These are phyloP conservation scores for Drosophila gaucha DNA, from an alignment of 2,888 invertebrate species.

Conservation along the genomic window DNA sequence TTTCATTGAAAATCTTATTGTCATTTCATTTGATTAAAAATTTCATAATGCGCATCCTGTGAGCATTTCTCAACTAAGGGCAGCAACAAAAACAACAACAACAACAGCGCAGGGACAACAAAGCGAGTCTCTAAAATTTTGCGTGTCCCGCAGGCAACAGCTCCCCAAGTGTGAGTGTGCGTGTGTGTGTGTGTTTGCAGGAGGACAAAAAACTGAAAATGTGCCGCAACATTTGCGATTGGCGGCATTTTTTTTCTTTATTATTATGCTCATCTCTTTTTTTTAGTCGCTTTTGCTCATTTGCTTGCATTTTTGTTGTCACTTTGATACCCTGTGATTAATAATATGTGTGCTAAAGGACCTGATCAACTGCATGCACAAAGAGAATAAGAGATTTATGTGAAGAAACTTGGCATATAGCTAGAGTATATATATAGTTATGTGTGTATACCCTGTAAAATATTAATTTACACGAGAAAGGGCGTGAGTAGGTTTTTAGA, in stretches of 20 bases:
- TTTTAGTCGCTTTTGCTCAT: slow-evolving; percentile 30
- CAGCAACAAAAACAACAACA: slow-evolving; percentile 27
- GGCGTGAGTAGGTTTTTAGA: too few relatives aligned
- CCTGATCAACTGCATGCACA: not conserved
- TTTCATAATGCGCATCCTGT: slow-evolving; percentile 64
- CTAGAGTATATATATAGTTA: not conserved
- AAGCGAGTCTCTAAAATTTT: slow-evolving; percentile 24
- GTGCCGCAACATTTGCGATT: slow-evolving; percentile 63
- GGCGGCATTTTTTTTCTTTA: slow-evolving; percentile 49
- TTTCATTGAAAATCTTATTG: slow-evolving; percentile 63
- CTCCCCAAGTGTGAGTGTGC: slow-evolving; percentile 1
- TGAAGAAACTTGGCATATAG: not conserved
- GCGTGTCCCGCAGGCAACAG: slow-evolving; percentile 23
- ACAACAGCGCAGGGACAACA: slow-evolving; percentile 24
- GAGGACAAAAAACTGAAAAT: slow-evolving; percentile 48
- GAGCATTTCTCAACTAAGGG: slow-evolving; percentile 58
- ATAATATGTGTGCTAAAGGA: too few relatives aligned
- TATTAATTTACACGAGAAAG: not conserved
- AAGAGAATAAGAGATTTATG: not conserved
- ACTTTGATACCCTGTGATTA: slow-evolving; percentile 5
- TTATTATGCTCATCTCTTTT: slow-evolving; percentile 3
- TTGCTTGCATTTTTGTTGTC: slow-evolving; percentile 20
- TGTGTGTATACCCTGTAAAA: not conserved
- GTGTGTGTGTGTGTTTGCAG: slow-evolving; percentile 6
- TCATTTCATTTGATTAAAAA: slow-evolving; percentile 76